Evolutionary conservation across 2,113 vertebrate species (phyloP), one percentile per base, ranked within the genome.

Genomic region (Sisor rabdophorus): DNA sequence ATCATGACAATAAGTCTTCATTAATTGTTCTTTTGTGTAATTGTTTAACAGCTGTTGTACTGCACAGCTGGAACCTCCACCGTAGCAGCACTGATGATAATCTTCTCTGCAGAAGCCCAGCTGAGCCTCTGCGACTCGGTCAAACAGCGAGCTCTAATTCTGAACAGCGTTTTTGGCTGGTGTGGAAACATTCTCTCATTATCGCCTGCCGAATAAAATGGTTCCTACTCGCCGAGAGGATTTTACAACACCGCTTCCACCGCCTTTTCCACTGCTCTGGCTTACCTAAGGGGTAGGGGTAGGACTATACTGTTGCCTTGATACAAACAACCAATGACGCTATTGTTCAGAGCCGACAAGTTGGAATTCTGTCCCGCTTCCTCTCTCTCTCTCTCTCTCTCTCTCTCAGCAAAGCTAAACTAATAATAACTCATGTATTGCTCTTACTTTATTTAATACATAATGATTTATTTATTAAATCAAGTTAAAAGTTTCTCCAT

Each of bases 131-230:
- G 20, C 17, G 26, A 24, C 58, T n/a, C 32, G 4, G 40, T 71
- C 53, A 73, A 47, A 60, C 30, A 75, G 22, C 32, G 36, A 54
- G 48, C 15, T 8, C 20, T 19, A 36, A 16, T 17, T 58, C 50
- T 55, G 54, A 36, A 48, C 5, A 20, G 11, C 5, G 28, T 26
- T 53, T 53, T 60, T 22, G n/a, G 12, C 20, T 32, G 32, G 48
- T n/a, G 24, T 53, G 59, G 13, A 63, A 19, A 30, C 48, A 24
- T 36, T 20, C 48, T 24, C 20, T 59, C 47, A n/a, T 76, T 73
- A 79, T 60, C 60, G 40, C 54, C 69, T 30, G 69, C 47, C 65
- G 36, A 63, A 61, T 48, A 64, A 32, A 68, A 64, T 15, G 12
- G 28, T 26, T 48, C 16, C 47, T 28, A 59, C 30, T 40, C 71